A percentile compares a stretch with the other conserved stretches of the same genome.
phyloP scores from a whole-genome alignment of 2,113 vertebrate species.

The Clarias macrocephalus region DNA sequence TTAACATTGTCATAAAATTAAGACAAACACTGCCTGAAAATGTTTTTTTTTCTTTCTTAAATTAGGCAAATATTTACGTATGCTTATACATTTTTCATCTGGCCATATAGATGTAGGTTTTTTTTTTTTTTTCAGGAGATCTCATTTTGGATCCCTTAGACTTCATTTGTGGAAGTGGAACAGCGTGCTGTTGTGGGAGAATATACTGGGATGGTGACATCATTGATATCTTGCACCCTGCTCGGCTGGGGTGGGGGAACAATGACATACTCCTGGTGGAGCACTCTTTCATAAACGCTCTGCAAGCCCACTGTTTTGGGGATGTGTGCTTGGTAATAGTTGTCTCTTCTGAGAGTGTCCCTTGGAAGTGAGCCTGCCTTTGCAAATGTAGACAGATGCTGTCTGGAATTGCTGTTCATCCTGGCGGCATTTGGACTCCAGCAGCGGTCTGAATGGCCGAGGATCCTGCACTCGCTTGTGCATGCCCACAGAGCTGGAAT shows the following conservation, averaged over 20 bases:
- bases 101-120: neutral
- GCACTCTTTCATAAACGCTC: slow-evolving; percentile 94
- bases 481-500: slow-evolving; percentile 89
- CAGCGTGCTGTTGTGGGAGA: slow-evolving; percentile 78
- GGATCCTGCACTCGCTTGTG: slow-evolving; percentile 93
- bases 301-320: slow-evolving; percentile 93
- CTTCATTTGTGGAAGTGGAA: slow-evolving; percentile 70
- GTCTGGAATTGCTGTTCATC: slow-evolving; percentile 66
- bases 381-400: slow-evolving; percentile 82
- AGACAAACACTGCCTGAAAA: slow-evolving; percentile 59
- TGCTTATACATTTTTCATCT: slow-evolving; percentile 44
- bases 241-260: slow-evolving; percentile 82
- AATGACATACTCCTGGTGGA: slow-evolving; percentile 86
- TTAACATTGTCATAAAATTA: slow-evolving; percentile 29
- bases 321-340: slow-evolving; percentile 90
- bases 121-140: no score
- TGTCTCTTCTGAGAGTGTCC: slow-evolving; percentile 86
- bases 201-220: slow-evolving; percentile 84
- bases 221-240: slow-evolving; percentile 85
- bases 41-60: slow-evolving; percentile 40
- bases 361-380: slow-evolving; percentile 89
- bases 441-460: slow-evolving; percentile 95
- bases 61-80: slow-evolving; percentile 62
- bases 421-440: slow-evolving; percentile 90
- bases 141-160: slow-evolving; percentile 38